Evolutionary conservation across 2,888 invertebrate genomes (phyloP).

Genomic region (Drosophila austrosaltans): DNA sequence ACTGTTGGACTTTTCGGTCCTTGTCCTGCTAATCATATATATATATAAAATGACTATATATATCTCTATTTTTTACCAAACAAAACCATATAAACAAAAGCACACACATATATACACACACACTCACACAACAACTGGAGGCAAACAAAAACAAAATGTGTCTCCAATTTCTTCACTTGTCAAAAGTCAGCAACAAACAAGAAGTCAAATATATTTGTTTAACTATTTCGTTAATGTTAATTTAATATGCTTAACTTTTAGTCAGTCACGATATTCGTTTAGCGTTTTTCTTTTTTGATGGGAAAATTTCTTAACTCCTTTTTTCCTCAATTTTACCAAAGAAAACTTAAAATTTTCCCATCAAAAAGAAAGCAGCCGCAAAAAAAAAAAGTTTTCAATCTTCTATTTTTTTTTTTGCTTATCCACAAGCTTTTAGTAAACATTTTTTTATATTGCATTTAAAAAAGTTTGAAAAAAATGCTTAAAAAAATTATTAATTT

Average conservation of each 20-base stretch:
- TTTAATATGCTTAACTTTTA: constrained; percentile 28
- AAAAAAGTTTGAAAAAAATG: constrained; percentile 45
- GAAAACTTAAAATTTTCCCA: constrained; percentile 29
- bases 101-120: constrained; percentile 2
- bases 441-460: constrained; percentile 64
- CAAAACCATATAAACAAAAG: neutral
- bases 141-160: constrained; percentile 13
- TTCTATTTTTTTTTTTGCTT: constrained; percentile 32
- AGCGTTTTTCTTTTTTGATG: neutral
- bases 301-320: neutral
- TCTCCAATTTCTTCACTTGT: constrained; percentile 18
- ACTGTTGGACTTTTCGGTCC: constrained; percentile 84
- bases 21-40: constrained; percentile 74
- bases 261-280: neutral
- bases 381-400: constrained; percentile 8
- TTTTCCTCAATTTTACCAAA: constrained; percentile 4
- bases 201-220: constrained; percentile 32
- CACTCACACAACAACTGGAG: neutral
- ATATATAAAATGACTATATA: constrained; percentile 39
- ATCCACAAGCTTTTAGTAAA: constrained; percentile 37
- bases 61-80: constrained; percentile 26
- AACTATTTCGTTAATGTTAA: constrained; percentile 39
- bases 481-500: constrained; percentile 30
- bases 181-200: constrained; percentile 25
- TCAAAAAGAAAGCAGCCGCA: constrained; percentile 51